phyloP scores from a whole-genome alignment of 2,113 vertebrate species.

The Tapirus terrestris region DNA sequence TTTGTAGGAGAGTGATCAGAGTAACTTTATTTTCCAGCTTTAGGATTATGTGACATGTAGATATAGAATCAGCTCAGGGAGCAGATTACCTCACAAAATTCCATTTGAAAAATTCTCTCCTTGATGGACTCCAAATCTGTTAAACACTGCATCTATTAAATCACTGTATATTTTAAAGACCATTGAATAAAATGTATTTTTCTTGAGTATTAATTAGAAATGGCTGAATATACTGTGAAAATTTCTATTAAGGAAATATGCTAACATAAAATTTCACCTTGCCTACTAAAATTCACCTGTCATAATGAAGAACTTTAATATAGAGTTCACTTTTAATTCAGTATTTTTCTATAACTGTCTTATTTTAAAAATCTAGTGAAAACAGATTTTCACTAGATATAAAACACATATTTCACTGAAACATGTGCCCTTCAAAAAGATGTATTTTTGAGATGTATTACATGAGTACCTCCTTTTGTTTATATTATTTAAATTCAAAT shows the following conservation, averaged over 20 bases:
- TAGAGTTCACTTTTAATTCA: neutral
- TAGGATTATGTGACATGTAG: neutral
- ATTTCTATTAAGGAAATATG: neutral
- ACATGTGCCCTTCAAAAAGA: neutral
- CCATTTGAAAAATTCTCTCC: neutral
- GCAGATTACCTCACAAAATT: neutral
- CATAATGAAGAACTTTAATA: neutral
- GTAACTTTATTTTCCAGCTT: neutral
- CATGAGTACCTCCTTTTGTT: neutral
- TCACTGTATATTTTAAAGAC: neutral
- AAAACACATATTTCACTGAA: neutral
- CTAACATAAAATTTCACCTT: neutral
- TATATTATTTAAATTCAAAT: neutral
- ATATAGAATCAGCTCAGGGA: neutral
- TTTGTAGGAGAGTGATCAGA: neutral
- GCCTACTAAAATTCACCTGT: neutral
- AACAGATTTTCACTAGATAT: neutral
- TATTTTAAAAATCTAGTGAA: neutral
- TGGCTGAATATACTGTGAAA: neutral
- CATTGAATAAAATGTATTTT: neutral
- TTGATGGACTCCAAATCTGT: neutral
- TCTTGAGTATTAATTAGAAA: neutral
- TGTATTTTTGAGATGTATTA: neutral
- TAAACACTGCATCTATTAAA: neutral
- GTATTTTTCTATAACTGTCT: neutral